These are phyloP conservation scores for Phoxinus dragarum DNA, from an alignment of 2,797 vertebrate species.

Conservation along the genomic window DNA sequence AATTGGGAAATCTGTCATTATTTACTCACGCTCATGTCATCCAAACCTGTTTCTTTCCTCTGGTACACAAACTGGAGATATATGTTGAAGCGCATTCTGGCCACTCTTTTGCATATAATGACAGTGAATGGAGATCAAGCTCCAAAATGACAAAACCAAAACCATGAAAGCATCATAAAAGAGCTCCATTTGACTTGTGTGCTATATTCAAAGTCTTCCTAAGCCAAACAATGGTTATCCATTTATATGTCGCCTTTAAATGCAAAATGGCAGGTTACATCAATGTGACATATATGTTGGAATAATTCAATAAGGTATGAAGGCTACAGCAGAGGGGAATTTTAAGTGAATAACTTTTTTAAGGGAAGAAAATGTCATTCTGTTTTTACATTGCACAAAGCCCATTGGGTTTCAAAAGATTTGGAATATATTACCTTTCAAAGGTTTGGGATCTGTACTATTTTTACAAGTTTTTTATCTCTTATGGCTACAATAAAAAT, in stretches of 20 bases:
- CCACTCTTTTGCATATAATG: neutral
- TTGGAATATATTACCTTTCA: neutral
- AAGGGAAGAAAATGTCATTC: neutral
- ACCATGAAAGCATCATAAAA: neutral
- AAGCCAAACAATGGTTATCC: neutral
- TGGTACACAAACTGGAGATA: neutral
- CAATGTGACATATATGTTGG: neutral
- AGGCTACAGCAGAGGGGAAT: neutral
- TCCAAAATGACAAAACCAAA: neutral
- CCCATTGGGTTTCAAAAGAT: neutral
- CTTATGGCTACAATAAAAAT: neutral
- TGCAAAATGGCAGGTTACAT: neutral
- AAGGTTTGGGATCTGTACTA: neutral
- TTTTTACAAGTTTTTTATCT: neutral
- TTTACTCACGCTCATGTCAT: neutral
- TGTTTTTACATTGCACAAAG: neutral
- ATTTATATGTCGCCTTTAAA: neutral
- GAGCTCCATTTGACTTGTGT: neutral
- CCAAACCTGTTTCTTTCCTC: neutral
- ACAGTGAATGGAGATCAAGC: neutral
- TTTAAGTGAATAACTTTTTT: neutral
- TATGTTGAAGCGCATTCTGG: neutral
- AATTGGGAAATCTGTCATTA: neutral
- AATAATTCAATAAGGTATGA: neutral
- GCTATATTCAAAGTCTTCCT: neutral